These are phyloP conservation scores for Anguilla obscura DNA, from an alignment of 2,797 vertebrate genomes.

Conservation along the genomic window DNA sequence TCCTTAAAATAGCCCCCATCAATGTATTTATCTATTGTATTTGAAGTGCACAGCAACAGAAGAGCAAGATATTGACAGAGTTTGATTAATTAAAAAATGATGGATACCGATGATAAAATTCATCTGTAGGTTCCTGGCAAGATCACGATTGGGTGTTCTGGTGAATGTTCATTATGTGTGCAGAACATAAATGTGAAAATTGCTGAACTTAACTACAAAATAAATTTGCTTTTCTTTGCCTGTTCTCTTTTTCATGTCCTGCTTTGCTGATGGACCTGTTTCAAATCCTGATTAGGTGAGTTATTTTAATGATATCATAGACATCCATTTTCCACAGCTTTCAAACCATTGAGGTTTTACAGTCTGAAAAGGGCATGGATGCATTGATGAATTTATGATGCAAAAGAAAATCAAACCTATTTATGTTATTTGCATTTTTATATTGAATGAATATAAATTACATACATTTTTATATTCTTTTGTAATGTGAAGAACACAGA, in stretches of 20 bases:
- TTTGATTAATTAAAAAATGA: background rate
- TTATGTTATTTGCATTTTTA: background rate
- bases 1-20: background rate
- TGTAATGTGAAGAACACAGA: background rate
- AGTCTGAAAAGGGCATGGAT: background rate
- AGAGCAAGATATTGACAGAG: background rate
- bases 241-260: constrained; percentile 26
- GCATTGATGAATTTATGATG: background rate
- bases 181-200: background rate
- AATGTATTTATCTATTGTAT: background rate
- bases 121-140: background rate
- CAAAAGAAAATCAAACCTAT: background rate
- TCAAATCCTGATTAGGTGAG: constrained; percentile 58
- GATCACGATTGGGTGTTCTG: background rate
- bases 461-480: background rate
- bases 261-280: constrained; percentile 17
- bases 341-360: background rate
- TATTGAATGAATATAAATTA: too few relatives aligned
- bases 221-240: background rate
- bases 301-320: constrained; percentile 37
- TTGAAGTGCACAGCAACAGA: background rate
- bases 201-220: background rate
- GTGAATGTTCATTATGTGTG: background rate
- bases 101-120: background rate
- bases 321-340: background rate